These are phyloP conservation scores for Bombus superbus DNA, from an alignment of 1,140 invertebrate genomes.

Conservation along the genomic window DNA sequence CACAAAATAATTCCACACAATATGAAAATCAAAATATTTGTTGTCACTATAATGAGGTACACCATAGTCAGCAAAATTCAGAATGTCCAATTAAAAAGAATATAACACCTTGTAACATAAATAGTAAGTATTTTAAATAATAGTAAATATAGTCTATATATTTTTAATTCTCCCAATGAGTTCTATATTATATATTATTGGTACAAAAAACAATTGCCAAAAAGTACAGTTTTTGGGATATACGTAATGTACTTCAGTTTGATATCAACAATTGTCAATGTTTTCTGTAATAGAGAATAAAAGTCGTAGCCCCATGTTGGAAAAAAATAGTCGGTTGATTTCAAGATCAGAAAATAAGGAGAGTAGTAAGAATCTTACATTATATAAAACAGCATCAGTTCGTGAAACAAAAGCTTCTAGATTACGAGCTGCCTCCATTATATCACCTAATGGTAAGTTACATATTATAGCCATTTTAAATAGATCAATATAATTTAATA, in stretches of 20 bases:
- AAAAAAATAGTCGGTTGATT: constrained; percentile 55
- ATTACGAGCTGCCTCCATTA: constrained; percentile 85
- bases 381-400: constrained; percentile 76
- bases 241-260: constrained; percentile 33
- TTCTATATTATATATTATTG: background rate
- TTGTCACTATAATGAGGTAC: constrained; percentile 49
- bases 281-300: constrained; percentile 54
- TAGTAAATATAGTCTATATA: background rate
- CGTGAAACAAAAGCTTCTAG: constrained; percentile 88
- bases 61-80: constrained; percentile 52
- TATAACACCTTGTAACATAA: constrained; percentile 48
- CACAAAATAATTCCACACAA: constrained; percentile 49
- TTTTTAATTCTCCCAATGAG: background rate
- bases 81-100: constrained; percentile 54
- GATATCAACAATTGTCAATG: constrained; percentile 5
- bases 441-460: constrained; percentile 63
- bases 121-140: constrained; percentile 51
- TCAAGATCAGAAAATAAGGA: constrained; percentile 62
- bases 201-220: constrained; percentile 17
- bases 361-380: constrained; percentile 45
- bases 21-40: constrained; percentile 52
- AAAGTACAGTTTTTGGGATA: constrained; percentile 5
- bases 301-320: constrained; percentile 44
- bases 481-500: background rate
- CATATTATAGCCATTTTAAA: background rate